Evolutionary conservation across 2,888 invertebrate species (phyloP).

Genomic region (Watsonalla cultraria): DNA sequence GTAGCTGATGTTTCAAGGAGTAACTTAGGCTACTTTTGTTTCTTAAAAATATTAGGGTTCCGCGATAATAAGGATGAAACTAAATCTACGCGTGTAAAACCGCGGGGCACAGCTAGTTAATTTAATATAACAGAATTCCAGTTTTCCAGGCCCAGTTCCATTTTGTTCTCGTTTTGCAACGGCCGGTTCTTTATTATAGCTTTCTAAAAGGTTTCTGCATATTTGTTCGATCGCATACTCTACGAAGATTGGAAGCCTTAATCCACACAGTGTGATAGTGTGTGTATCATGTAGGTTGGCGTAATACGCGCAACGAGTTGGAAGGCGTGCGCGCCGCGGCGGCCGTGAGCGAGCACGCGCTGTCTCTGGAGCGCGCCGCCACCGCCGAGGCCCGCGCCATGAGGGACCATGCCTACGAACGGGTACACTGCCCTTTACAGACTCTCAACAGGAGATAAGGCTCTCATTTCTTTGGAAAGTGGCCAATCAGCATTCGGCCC

Average conservation of each 20-base stretch:
- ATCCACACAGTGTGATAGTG: neutral
- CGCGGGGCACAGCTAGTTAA: too few relatives aligned
- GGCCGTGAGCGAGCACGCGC: slow-evolving; percentile 39
- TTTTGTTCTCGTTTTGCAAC: too few relatives aligned
- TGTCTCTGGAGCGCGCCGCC: slow-evolving; percentile 48
- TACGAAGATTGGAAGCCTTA: neutral
- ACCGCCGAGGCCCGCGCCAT: slow-evolving; percentile 35
- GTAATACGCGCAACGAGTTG: slow-evolving; percentile 65
- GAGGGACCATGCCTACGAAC: slow-evolving; percentile 39
- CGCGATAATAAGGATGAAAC: too few relatives aligned
- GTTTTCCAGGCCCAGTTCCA: too few relatives aligned
- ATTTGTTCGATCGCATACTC: neutral
- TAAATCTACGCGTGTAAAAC: too few relatives aligned
- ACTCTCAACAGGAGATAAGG: neutral
- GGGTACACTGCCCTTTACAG: slow-evolving; percentile 22
- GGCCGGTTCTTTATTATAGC: too few relatives aligned
- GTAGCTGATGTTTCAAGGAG: too few relatives aligned
- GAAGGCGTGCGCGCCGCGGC: slow-evolving; percentile 44
- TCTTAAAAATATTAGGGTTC: too few relatives aligned
- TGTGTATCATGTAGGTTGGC: slow-evolving; percentile 47
- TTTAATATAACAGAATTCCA: too few relatives aligned
- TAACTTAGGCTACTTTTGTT: too few relatives aligned
- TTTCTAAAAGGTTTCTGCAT: too few relatives aligned
- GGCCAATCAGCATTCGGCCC: too few relatives aligned
- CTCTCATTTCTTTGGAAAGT: neutral